Evolutionary conservation across 2,888 invertebrate species (phyloP).

Genomic region (Limenitis arthemis): DNA sequence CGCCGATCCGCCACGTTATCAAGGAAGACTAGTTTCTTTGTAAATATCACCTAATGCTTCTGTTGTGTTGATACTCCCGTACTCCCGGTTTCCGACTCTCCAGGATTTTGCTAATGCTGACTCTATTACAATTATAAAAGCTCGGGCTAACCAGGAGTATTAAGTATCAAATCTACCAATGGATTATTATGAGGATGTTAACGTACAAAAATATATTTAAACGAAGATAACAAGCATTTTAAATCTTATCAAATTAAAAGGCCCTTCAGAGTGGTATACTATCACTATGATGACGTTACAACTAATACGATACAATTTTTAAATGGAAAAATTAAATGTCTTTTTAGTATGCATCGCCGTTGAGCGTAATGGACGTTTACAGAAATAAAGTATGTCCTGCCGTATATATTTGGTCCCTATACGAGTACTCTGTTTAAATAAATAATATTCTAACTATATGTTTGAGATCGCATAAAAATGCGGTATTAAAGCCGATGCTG

Average conservation of each 20-base stretch:
- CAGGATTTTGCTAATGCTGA: no score
- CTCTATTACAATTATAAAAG: no score
- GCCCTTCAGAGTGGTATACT: slow-evolving; percentile 58
- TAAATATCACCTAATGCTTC: slow-evolving; percentile 65
- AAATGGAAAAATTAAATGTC: slow-evolving; percentile 51
- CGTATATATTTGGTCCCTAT: slow-evolving; percentile 37
- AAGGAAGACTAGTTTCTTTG: slow-evolving; percentile 71
- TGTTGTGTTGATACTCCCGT: slow-evolving; percentile 33
- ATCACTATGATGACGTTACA: slow-evolving; percentile 47
- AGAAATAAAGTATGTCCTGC: slow-evolving; percentile 22
- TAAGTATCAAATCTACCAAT: no score
- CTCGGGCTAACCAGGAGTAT: no score
- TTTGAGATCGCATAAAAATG: slow-evolving; percentile 25
- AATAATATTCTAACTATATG: slow-evolving; percentile 15
- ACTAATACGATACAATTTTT: slow-evolving; percentile 34
- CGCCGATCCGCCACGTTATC: slow-evolving; percentile 41
- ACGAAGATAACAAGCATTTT: slow-evolving; percentile 65
- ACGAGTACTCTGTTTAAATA: slow-evolving; percentile 27
- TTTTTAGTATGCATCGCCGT: slow-evolving; percentile 46
- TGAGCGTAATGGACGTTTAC: slow-evolving; percentile 26
- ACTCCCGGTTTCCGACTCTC: no score
- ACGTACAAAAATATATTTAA: slow-evolving; percentile 63
- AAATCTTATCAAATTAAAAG: slow-evolving; percentile 64
- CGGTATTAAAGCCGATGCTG: slow-evolving; percentile 15
- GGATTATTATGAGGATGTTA: slow-evolving; percentile 40